Base-by-base conservation (phyloP, 2,888 invertebrate species). In the Pelosia muscerda region DNA sequence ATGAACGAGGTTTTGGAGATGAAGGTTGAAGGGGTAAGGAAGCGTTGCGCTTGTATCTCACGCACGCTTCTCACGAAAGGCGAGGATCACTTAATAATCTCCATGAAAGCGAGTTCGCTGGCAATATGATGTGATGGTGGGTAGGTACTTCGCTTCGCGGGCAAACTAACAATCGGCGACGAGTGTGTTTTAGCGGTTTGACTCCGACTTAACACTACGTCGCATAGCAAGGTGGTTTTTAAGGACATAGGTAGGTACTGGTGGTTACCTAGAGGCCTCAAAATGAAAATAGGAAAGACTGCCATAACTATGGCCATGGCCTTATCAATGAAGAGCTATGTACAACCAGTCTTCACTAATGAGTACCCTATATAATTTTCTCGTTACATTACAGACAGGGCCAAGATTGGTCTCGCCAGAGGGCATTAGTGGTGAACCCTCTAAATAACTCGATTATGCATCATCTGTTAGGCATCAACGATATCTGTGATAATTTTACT, bases 401-500 rank as follows among this genome's bases (percentile, higher is more conserved):
- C 2, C 88, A 92, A 28, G 96, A 96, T 74, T 96, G 96, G 96
- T 89, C 90, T 62, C 95, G 95, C 53, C 92, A 96, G 58, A 93
- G 96, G 68, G 86, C 91, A 23, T 87, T 93, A 15, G 86, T 96
- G 15, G 90, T 94, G 65, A 85, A 85, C 23, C 95, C 96, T 0
- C 79, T 96, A 38, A 86, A 94, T 58, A 85, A 84, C 11, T 83
- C 92, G 0, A 79, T 92, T 1, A 56, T 81, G 1, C 81, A 88
- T 53, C 92, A 96, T 23, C 77, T 90, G 15, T 83, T 93, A 42
- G 94, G 95, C 25, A 86, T 95, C 2, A 85, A 88, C 60, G 91
- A 91, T 1, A 84, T 92, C 3, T 92, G 92, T 54, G 89, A 93
- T 3, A 86, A 76, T 38, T 91, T 94, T 38, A 81, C 87, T 0